Evolutionary conservation across 2,888 invertebrate species (phyloP).

Genomic region (Drosophila prostipennis): DNA sequence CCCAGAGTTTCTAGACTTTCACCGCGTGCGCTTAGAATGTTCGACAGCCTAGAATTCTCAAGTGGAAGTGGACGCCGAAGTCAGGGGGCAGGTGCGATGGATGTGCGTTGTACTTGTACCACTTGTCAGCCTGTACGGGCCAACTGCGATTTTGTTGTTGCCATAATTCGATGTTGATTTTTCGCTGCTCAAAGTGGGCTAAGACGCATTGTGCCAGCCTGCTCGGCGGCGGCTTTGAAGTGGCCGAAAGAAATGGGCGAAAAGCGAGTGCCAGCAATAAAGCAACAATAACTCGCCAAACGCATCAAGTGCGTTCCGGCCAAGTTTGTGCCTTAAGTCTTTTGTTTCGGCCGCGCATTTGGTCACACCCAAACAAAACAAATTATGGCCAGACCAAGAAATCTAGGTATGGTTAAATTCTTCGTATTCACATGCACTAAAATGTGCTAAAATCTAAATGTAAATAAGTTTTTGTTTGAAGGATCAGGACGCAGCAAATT

Average conservation of each 20-base stretch:
- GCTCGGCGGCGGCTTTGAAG: slow-evolving; percentile 47
- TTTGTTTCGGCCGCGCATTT: slow-evolving; percentile 44
- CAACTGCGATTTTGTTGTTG: slow-evolving; percentile 50
- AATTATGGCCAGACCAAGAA: background rate
- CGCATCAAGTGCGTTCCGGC: slow-evolving; percentile 65
- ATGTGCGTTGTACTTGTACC: slow-evolving; percentile 22
- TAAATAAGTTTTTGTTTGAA: no score
- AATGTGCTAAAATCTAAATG: no score
- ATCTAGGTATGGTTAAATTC: background rate
- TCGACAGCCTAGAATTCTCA: slow-evolving; percentile 39
- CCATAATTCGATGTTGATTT: slow-evolving; percentile 76
- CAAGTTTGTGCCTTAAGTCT: slow-evolving; percentile 70
- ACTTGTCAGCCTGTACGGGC: slow-evolving; percentile 24
- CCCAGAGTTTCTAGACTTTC: slow-evolving; percentile 58
- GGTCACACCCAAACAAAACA: background rate
- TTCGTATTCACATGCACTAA: no score
- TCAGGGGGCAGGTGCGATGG: slow-evolving; percentile 14
- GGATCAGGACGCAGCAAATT: no score
- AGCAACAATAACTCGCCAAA: slow-evolving; percentile 19
- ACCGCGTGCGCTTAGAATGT: slow-evolving; percentile 63
- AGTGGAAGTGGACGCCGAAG: background rate
- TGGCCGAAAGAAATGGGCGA: slow-evolving; percentile 39
- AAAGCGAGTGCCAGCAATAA: slow-evolving; percentile 19
- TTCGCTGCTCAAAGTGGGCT: slow-evolving; percentile 72
- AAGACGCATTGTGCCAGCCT: slow-evolving; percentile 45